Base-by-base conservation (phyloP, 2,888 invertebrate genomes). In the Zele albiditarsus region DNA sequence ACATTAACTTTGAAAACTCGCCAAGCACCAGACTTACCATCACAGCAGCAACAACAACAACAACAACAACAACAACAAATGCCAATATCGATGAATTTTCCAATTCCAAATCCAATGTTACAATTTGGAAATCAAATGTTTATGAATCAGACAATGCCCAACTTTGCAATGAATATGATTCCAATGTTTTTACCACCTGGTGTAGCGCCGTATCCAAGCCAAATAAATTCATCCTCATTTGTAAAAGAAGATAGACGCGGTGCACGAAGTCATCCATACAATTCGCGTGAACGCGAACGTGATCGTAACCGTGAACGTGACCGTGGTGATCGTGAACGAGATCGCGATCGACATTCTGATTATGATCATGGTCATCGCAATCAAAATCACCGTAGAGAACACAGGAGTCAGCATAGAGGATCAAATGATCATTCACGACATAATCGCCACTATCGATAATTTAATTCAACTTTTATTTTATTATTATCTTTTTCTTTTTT, bases 1-100 rank as follows among this genome's bases (percentile, higher is more conserved):
- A 89, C 90, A 42, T 80, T 95, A 31, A 88, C 89, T 33, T 86
- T 95, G 79, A 78, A 76, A 81, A 74, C 80, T 77, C 76, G 31
- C 5, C 28, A 74, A 28, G 38, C 23, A 42, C 20, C 79, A 10
- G 75, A 82, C n/a, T 79, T 73, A 12, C 76, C 78, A 71, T 78
- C 77, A 60, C 79, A 81, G 10, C 78, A 78, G 71, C 79, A 77
- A 53, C 33, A 71, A 46, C 79, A 77, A 72, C 85, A 68, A 81
- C 85, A 69, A 85, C 83, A 10, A 16, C n/a, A 0, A n/a, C 53
- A 53, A 20, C 20, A 20, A 8, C 53, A 53, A 53, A 53, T 53
- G 53, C 53, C 20, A 20, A 78, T 3, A 38, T 72, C 70, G 10
- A 25, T 69, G 25, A 66, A 68, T 16, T 70, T 60, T 67, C 63